Evolutionary conservation across 2,888 invertebrate species (phyloP).

Genomic region (Ophioninae sp.): DNA sequence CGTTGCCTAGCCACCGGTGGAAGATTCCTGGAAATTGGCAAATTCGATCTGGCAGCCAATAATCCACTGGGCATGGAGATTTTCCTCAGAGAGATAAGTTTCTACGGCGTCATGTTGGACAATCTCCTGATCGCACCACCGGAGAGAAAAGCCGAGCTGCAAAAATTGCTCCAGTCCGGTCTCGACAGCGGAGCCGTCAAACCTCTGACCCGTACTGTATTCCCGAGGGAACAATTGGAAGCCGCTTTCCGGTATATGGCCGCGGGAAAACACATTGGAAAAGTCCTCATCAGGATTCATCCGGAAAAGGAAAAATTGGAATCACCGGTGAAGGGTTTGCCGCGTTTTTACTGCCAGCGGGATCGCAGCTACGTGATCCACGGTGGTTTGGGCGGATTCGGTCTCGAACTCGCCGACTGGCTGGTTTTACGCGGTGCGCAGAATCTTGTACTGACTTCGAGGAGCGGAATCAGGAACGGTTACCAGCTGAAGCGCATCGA

Average conservation of each 20-base stretch:
- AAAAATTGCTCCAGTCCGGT: constrained; percentile 84
- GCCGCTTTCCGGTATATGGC: constrained; percentile 87
- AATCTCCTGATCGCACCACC: constrained; percentile 82
- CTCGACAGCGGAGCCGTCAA: constrained; percentile 86
- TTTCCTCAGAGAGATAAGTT: constrained; percentile 88
- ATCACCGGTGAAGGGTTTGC: constrained; percentile 79
- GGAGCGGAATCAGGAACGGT: constrained; percentile 89
- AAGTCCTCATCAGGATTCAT: constrained; percentile 81
- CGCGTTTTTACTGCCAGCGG: constrained; percentile 82
- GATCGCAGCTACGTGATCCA: constrained; percentile 85
- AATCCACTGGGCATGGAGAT: constrained; percentile 85
- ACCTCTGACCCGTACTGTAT: constrained; percentile 86
- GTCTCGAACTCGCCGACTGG: constrained; percentile 94
- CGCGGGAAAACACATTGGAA: constrained; percentile 91
- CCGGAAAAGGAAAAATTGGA: constrained; percentile 67
- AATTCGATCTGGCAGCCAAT: constrained; percentile 89
- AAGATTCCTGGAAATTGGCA: constrained; percentile 93
- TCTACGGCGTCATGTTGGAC: constrained; percentile 91
- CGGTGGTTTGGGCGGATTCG: constrained; percentile 95
- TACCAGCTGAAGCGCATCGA: constrained; percentile 89
- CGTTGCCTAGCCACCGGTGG: constrained; percentile 85
- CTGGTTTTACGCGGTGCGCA: constrained; percentile 91
- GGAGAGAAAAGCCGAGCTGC: constrained; percentile 83
- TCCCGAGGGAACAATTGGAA: constrained; percentile 86
- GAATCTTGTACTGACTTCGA: constrained; percentile 90